These are phyloP conservation scores for Zygogramma bicolorata DNA, from an alignment of 2,888 invertebrate genomes.

Conservation along the genomic window DNA sequence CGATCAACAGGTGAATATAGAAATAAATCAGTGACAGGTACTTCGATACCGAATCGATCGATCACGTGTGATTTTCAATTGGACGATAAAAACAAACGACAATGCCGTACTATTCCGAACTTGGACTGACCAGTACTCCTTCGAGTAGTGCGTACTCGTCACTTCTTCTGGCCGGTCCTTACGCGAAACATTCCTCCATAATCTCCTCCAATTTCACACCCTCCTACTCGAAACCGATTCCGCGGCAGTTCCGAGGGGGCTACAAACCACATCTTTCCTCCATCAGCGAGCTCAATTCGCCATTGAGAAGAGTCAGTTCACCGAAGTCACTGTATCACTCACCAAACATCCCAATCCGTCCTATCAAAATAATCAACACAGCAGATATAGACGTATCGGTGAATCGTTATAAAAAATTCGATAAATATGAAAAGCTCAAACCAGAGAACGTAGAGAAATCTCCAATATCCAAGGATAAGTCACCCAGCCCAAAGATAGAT, in stretches of 20 bases:
- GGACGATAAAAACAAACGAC: constrained; percentile 32
- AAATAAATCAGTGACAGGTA: constrained; percentile 7
- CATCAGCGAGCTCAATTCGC: constrained; percentile 74
- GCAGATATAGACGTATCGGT: constrained; percentile 88
- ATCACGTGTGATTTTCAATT: constrained; percentile 38
- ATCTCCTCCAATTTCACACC: constrained; percentile 58
- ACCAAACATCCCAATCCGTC: constrained; percentile 71
- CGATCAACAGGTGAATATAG: constrained; percentile 28
- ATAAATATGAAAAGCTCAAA: constrained; percentile 50
- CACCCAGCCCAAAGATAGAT: constrained; percentile 35
- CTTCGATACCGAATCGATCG: constrained; percentile 29
- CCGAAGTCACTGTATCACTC: constrained; percentile 69
- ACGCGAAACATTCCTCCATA: constrained; percentile 69
- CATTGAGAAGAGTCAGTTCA: constrained; percentile 68
- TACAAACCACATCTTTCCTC: constrained; percentile 83
- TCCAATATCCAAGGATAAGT: constrained; percentile 1
- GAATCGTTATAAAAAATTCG: constrained; percentile 70
- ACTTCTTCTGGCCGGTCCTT: constrained; percentile 68
- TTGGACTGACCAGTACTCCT: constrained; percentile 70
- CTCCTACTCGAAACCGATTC: constrained; percentile 54
- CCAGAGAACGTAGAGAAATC: constrained; percentile 22
- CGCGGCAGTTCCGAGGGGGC: constrained; percentile 64
- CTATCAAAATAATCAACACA: constrained; percentile 84
- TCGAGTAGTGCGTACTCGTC: constrained; percentile 70
- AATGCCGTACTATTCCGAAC: constrained; percentile 79